Percentiles rank a stretch among this genome's conserved stretches.
phyloP scores from a whole-genome alignment of 1,140 invertebrate genomes.

The Drosophila pseudoananassae region DNA sequence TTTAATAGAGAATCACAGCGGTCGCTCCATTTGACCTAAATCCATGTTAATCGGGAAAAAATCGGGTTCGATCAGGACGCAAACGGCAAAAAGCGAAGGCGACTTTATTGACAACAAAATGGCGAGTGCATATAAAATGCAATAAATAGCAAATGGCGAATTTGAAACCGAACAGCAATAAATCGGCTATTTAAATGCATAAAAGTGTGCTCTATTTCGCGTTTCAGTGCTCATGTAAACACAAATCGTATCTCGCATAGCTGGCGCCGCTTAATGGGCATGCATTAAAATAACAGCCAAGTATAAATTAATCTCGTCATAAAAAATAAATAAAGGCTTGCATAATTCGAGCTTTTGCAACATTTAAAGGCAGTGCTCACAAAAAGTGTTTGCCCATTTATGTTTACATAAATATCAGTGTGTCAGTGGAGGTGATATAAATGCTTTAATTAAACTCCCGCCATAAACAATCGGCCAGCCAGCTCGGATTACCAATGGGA shows the following conservation, averaged over 20 bases:
- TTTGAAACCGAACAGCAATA: constrained; percentile 64
- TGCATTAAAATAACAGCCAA: constrained; percentile 57
- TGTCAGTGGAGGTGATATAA: constrained; percentile 34
- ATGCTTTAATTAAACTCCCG: constrained; percentile 52
- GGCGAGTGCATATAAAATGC: constrained; percentile 28
- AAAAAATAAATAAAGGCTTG: constrained; percentile 37
- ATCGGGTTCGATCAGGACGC: constrained; percentile 29
- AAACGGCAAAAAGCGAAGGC: constrained; percentile 7
- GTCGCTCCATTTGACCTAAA: constrained; percentile 28
- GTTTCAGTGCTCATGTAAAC: constrained; percentile 2
- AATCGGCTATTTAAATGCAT: constrained; percentile 67
- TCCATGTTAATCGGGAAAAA: constrained; percentile 33
- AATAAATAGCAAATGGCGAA: constrained; percentile 48
- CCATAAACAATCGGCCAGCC: constrained; percentile 28
- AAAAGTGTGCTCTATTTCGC: constrained; percentile 30
- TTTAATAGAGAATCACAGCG: constrained; percentile 5
- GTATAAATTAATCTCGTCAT: constrained; percentile 56
- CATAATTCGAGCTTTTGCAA: constrained; percentile 61
- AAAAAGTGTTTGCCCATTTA: constrained; percentile 42
- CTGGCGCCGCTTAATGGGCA: constrained; percentile 51
- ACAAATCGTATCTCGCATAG: constrained; percentile 7
- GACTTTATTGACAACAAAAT: constrained; percentile 47
- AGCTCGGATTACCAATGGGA: constrained; percentile 63
- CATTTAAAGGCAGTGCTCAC: constrained; percentile 31
- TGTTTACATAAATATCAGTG: constrained; percentile 31